These are phyloP conservation scores for Serranus cabrilla DNA, from an alignment of 2,797 vertebrate species.

Conservation along the genomic window DNA sequence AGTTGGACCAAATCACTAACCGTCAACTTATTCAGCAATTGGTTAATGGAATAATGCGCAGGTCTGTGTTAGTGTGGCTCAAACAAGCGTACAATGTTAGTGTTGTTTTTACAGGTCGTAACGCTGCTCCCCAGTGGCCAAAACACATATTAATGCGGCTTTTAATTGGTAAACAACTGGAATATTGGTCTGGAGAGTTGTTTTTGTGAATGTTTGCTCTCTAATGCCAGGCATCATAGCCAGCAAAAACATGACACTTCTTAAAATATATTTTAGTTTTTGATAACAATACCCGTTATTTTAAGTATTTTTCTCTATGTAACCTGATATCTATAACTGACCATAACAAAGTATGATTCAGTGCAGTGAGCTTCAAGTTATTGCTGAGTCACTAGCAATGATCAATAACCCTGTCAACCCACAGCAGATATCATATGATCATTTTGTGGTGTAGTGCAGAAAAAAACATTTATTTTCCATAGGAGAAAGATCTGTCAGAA, in stretches of 20 bases:
- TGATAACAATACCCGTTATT: too few relatives aligned
- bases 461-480: background rate
- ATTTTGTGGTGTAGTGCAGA: background rate
- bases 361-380: slow-evolving; percentile 2
- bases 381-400: slow-evolving; percentile 23
- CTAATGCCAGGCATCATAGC: too few relatives aligned
- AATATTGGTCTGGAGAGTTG: too few relatives aligned
- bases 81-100: too few relatives aligned
- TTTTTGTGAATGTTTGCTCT: too few relatives aligned
- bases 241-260: background rate
- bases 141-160: background rate
- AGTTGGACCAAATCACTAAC: too few relatives aligned
- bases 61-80: too few relatives aligned
- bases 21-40: too few relatives aligned
- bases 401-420: slow-evolving; percentile 5
- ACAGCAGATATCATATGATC: background rate
- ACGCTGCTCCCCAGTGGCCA: background rate
- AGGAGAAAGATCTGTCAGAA: background rate
- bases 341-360: background rate
- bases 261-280: background rate
- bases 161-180: background rate
- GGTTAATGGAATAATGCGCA: too few relatives aligned
- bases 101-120: background rate
- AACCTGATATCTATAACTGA: background rate
- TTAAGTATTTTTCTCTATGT: background rate